Percentiles rank a stretch among this genome's conserved stretches.
phyloP scores from a whole-genome alignment of 1,140 invertebrate species.

The Drosophila pachea region DNA sequence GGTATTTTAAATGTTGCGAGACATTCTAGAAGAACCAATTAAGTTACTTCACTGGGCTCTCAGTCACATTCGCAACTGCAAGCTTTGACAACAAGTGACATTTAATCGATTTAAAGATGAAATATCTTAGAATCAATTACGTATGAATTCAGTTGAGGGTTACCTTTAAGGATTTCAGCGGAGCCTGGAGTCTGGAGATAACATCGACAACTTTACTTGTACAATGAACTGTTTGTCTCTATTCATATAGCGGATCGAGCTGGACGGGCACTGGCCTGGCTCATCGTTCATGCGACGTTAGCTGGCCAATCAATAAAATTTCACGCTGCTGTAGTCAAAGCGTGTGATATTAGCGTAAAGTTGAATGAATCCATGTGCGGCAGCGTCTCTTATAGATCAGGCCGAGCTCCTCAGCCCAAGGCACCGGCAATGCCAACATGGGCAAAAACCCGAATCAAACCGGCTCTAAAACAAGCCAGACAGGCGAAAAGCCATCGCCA shows the following conservation, averaged over 20 bases:
- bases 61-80: no score
- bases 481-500: constrained; percentile 12
- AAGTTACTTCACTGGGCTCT: no score
- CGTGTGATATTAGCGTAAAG: constrained; percentile 77
- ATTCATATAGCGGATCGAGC: constrained; percentile 1
- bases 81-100: not conserved
- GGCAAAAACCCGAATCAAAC: constrained; percentile 3
- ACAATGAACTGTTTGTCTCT: constrained; percentile 1
- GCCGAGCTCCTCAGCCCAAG: not conserved
- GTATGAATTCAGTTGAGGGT: not conserved
- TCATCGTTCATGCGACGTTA: constrained; percentile 59
- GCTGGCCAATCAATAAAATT: constrained; percentile 78
- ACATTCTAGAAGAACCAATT: no score
- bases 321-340: constrained; percentile 78
- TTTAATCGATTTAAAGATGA: not conserved
- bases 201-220: constrained; percentile 6
- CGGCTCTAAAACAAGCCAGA: not conserved
- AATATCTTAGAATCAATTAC: not conserved
- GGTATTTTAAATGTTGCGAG: no score
- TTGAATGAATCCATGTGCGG: constrained; percentile 70
- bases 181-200: not conserved
- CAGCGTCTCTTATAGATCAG: constrained; percentile 30
- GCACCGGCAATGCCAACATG: constrained; percentile 11
- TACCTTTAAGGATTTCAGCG: not conserved
- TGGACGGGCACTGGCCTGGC: constrained; percentile 5